phyloP scores from a whole-genome alignment of 1,140 invertebrate species.

The Eupristina koningsbergeri region DNA sequence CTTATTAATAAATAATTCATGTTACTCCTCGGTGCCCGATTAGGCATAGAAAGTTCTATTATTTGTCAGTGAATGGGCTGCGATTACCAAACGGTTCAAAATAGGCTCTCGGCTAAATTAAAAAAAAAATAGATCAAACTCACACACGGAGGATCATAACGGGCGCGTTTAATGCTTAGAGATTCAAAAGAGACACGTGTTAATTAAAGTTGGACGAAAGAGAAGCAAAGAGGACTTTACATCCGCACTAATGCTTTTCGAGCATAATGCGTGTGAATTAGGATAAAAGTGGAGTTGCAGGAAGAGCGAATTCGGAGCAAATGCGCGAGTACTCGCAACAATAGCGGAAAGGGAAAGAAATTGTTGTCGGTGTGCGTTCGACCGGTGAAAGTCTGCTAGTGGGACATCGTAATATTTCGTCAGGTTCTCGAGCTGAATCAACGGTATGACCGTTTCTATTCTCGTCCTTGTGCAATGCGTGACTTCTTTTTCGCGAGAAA shows the following conservation, averaged over 20 bases:
- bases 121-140: not conserved
- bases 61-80: not conserved
- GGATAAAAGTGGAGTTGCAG: too few relatives aligned
- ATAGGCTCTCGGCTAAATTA: not conserved
- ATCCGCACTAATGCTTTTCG: not conserved
- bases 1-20: not conserved
- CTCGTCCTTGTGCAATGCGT: not conserved
- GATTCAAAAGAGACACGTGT: not conserved
- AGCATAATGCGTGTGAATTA: not conserved
- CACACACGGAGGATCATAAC: not conserved
- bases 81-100: not conserved
- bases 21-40: not conserved
- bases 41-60: not conserved
- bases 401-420: not conserved
- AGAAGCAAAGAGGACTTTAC: not conserved
- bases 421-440: not conserved
- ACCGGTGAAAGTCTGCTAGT: slow-evolving; percentile 26
- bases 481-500: not conserved
- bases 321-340: not conserved
- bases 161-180: not conserved
- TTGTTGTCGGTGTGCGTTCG: not conserved
- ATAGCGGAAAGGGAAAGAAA: slow-evolving; percentile 22
- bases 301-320: not conserved
- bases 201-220: not conserved
- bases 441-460: too few relatives aligned